A percentile compares a stretch with the other conserved stretches of the same genome.
Conservation (phyloP, 2,888 invertebrate genomes). For the Odontothrips loti region DNA sequence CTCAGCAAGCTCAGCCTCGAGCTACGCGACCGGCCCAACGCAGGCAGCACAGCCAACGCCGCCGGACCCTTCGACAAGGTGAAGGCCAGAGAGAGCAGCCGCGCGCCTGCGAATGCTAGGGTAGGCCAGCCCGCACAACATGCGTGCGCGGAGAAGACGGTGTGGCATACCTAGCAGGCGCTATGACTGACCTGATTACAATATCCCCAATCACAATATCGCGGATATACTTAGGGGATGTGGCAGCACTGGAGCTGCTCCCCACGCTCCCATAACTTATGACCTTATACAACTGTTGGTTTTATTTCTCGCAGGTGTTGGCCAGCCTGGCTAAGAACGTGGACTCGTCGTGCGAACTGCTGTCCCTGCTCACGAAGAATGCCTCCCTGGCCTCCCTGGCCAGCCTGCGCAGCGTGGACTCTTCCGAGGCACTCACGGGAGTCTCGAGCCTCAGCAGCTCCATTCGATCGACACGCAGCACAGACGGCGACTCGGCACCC, state of each 20-base stretch:
- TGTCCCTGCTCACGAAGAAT: constrained; percentile 4
- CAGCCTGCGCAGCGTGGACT: constrained; percentile 18
- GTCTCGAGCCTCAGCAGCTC: constrained; percentile 20
- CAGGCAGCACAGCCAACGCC: neutral
- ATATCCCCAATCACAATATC: too few species aligned
- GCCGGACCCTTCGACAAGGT: neutral
- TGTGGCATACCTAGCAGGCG: neutral
- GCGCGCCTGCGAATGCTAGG: neutral
- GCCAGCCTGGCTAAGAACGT: constrained; percentile 16
- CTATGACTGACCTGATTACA: too few species aligned
- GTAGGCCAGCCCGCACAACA: too few species aligned
- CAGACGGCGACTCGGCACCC: constrained; percentile 13
- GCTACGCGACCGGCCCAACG: constrained; percentile 53
- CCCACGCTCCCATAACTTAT: too few species aligned
- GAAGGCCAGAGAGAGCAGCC: neutral
- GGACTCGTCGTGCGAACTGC: constrained; percentile 21
- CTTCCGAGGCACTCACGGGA: neutral
- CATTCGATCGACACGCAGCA: constrained; percentile 17
- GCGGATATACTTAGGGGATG: too few species aligned
- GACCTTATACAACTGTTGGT: too few species aligned
- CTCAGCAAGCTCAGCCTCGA: constrained; percentile 56
- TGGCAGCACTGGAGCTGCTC: too few species aligned
- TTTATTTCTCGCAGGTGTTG: neutral
- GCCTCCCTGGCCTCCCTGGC: constrained; percentile 10
- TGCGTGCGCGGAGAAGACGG: neutral